Percentiles rank a stretch among this genome's conserved stretches.
Evolutionary conservation across 2,888 invertebrate genomes (phyloP).

Genomic region (Ophion ellenae): DNA sequence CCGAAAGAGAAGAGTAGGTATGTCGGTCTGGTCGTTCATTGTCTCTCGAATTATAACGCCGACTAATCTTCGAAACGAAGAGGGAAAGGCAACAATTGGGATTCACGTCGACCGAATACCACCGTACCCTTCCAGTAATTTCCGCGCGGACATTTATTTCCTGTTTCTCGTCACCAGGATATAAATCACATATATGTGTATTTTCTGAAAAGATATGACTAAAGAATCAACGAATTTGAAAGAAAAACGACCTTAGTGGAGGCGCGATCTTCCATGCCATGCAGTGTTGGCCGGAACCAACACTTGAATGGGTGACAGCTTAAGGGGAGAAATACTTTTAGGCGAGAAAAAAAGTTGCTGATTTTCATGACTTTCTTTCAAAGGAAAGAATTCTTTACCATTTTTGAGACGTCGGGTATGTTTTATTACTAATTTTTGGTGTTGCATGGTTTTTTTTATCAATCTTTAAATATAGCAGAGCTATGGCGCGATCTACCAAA

Average conservation of each 20-base stretch:
- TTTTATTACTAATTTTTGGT: too few species aligned
- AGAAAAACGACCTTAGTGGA: background rate
- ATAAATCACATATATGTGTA: background rate
- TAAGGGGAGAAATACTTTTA: too few species aligned
- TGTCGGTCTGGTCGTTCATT: constrained; percentile 70
- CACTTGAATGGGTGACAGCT: too few species aligned
- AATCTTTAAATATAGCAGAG: too few species aligned
- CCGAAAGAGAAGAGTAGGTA: constrained; percentile 68
- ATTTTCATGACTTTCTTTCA: too few species aligned
- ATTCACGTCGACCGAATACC: constrained; percentile 30
- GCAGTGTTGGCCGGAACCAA: too few species aligned
- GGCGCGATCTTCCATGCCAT: too few species aligned
- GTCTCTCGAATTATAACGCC: constrained; percentile 72
- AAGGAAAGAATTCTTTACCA: too few species aligned
- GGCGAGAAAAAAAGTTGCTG: too few species aligned
- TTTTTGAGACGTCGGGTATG: too few species aligned
- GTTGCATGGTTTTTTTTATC: too few species aligned
- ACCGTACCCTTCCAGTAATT: constrained; percentile 17
- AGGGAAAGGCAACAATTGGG: constrained; percentile 46
- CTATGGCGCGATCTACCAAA: too few species aligned
- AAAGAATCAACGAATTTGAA: background rate
- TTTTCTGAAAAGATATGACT: background rate
- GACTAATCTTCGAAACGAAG: constrained; percentile 72
- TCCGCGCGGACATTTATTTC: constrained; percentile 17
- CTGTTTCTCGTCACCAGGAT: background rate